Base-by-base conservation (phyloP, 1,140 invertebrate genomes). In the Polypedilum pembai region DNA sequence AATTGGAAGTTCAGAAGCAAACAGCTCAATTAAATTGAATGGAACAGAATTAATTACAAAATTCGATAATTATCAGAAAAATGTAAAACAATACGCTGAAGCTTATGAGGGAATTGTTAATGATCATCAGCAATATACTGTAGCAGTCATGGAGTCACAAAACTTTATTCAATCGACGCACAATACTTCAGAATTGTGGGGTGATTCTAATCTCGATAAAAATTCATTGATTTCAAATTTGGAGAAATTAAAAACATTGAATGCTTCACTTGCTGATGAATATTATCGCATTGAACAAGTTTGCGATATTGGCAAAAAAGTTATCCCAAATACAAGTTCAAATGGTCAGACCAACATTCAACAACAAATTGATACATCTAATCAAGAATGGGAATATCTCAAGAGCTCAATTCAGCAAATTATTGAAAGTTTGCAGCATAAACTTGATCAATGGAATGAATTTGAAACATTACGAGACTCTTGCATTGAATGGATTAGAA, bases 151-250 rank as follows among this genome's bases (percentile, higher is more conserved):
- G 81, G 93, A 96, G 77, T 88, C 92, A 15, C 90, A 92, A 76
- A 94, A 96, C 81, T 98, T 94, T 91, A 85, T 96, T n/a, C 92
- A 94, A 79, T 90, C 91, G 10, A 95, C 94, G 0, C 88, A 92
- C 45, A 93, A 93, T 78, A 93, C 93, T 0, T 88, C 96, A 0
- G 87, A 88, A 76, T 85, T 94, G 21, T 97, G 94, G 91, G 91
- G 91, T 7, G 94, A 98, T 81, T 85, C 89, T 3, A 92, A 93
- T 76, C 84, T 95, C 21, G 95, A 98, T 82, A 86, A 94, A 78
- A 92, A 95, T 12, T 92, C 93, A 0, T 84, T 98, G 17, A 92
- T 94, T 78, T 94, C 92, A 74, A 95, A 97, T 82, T 85, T 98
- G n/a, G 94, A 97, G 80, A 89, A 94, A 77, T 84, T 95, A 45